phyloP scores from a whole-genome alignment of 2,113 vertebrate genomes.

The Xiphophorus maculatus region DNA sequence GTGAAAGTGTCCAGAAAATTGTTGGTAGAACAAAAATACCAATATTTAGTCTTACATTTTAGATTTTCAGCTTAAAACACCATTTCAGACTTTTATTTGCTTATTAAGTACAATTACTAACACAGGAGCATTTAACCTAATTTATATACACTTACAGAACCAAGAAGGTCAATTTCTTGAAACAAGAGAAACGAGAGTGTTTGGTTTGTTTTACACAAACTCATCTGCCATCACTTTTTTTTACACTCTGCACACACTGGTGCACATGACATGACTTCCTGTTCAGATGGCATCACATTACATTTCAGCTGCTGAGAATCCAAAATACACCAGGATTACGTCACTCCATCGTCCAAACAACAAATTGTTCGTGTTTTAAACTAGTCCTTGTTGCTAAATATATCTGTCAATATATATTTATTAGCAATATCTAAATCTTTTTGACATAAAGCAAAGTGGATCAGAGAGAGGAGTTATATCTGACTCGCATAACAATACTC shows the following conservation, averaged over 20 bases:
- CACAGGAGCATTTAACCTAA: background rate
- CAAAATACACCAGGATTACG: background rate
- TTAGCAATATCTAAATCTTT: background rate
- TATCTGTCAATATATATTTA: too few relatives aligned
- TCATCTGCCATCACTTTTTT: background rate
- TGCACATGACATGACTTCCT: slow-evolving; percentile 27
- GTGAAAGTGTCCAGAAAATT: background rate
- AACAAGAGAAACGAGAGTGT: too few relatives aligned
- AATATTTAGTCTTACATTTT: background rate
- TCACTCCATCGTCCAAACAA: background rate
- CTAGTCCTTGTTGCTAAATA: background rate
- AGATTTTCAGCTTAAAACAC: background rate
- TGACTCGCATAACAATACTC: background rate
- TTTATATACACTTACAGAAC: background rate
- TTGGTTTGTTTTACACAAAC: background rate
- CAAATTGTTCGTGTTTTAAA: background rate
- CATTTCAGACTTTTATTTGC: too few relatives aligned
- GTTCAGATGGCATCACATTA: slow-evolving; percentile 3
- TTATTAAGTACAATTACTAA: background rate
- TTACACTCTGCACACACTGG: slow-evolving; percentile 14
- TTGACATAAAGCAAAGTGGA: background rate
- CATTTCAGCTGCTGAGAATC: background rate
- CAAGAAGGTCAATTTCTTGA: background rate
- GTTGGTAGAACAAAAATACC: too few relatives aligned
- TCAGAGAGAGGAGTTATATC: too few relatives aligned